Percentiles rank a stretch among this genome's conserved stretches.
Evolutionary conservation across 2,888 invertebrate genomes (phyloP).

Genomic region (Sarcophaga subvicina): DNA sequence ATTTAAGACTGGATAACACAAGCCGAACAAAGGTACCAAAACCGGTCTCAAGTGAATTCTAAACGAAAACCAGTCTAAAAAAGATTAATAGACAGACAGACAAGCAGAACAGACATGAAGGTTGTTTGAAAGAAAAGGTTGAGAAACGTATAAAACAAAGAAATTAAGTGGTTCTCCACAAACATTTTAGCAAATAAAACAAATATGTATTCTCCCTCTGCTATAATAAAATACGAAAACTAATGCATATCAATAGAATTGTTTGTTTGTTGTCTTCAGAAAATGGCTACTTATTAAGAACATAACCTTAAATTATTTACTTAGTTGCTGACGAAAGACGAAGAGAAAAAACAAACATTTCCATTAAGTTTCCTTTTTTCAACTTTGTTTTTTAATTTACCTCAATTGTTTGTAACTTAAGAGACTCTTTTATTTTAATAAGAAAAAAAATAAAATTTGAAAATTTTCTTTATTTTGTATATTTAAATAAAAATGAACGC

Average conservation of each 20-base stretch:
- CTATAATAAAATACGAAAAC: not conserved
- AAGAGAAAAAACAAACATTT: not conserved
- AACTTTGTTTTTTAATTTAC: not conserved
- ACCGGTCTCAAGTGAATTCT: not conserved
- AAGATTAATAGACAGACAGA: not conserved
- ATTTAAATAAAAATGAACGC: slow-evolving; percentile 47
- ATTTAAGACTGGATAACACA: slow-evolving; percentile 13
- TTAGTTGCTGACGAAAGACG: not conserved
- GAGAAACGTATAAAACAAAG: not conserved
- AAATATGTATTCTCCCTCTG: not conserved
- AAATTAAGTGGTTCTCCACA: not conserved
- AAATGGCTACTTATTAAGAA: slow-evolving; percentile 50
- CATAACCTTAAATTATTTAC: slow-evolving; percentile 57
- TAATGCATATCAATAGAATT: too few species aligned
- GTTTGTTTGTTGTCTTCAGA: slow-evolving; percentile 22
- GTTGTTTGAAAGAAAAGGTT: slow-evolving; percentile 13
- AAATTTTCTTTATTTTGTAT: slow-evolving; percentile 42
- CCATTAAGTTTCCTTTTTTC: slow-evolving; percentile 4
- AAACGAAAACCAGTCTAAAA: not conserved
- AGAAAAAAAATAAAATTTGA: slow-evolving; percentile 3
- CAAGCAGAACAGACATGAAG: slow-evolving; percentile 20
- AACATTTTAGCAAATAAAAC: not conserved
- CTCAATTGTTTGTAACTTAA: not conserved
- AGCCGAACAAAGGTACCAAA: slow-evolving; percentile 1
- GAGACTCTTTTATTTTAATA: not conserved